These are phyloP conservation scores for Rhegmatorhina hoffmannsi DNA, from an alignment of 2,113 vertebrate genomes.

Conservation along the genomic window DNA sequence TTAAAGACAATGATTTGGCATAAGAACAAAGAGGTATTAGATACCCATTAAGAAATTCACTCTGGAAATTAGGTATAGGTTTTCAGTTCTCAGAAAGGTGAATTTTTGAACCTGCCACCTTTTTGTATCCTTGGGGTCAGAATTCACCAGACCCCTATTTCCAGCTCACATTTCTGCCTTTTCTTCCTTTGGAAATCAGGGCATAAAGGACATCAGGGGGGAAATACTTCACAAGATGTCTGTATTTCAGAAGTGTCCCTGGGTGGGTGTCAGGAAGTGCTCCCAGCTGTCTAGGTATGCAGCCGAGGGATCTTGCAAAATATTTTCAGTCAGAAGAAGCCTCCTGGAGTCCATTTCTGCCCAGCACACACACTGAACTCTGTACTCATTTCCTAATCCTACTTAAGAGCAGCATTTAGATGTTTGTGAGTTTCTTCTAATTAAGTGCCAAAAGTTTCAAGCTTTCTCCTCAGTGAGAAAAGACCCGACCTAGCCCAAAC, in stretches of 20 bases:
- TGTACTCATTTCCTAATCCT: neutral
- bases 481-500: neutral
- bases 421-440: conserved; percentile 6
- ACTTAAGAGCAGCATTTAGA: neutral
- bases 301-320: neutral
- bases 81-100: neutral
- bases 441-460: neutral
- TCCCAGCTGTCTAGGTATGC: neutral
- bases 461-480: neutral
- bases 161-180: neutral
- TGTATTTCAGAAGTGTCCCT: fast-evolving
- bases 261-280: fast-evolving
- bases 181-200: neutral
- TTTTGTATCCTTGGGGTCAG: neutral
- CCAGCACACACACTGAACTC: neutral
- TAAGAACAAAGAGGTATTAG: conserved; percentile 9
- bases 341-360: neutral
- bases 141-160: neutral
- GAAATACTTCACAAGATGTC: neutral
- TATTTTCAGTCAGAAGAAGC: neutral
- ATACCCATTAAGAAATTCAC: neutral
- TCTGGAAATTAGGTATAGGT: neutral
- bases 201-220: neutral
- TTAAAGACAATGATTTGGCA: conserved; percentile 34
- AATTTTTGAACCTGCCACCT: neutral